Base-by-base conservation (phyloP, 2,888 invertebrate species). In the Prosapia bicincta region DNA sequence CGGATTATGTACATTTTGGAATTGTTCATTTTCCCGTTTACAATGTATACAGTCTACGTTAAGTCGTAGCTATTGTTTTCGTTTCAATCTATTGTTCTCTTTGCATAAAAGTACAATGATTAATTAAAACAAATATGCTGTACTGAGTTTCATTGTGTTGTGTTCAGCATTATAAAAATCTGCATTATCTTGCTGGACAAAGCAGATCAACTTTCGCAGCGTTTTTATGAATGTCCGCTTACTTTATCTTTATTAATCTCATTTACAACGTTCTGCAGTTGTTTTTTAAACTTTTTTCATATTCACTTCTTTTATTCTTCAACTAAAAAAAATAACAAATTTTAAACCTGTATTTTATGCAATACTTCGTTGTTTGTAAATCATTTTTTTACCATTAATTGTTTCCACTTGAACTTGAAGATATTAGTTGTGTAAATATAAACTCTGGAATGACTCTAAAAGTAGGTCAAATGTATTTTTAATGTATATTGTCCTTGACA, bases 11-110 rank as follows among this genome's bases (percentile, higher is more conserved):
- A 25, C 67, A 38, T 26, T 67, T 26, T 26, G 68, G 73, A 69
- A 73, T 68, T 73, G 73, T 73, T 73, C 73, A 73, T 73, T 73
- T 73, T 54, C 54, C 26, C 73, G 73, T 73, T 73, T 73, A 73
- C 73, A 73, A 73, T 73, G 73, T 73, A 73, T 69, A 73, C 73
- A 71, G 65, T 68, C 30, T 67, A 30, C 38, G 72, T 26, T 72
- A 73, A 73, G 73, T 73, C 73, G 24, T 24, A 26, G 73, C 73
- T 68, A 73, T 73, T 73, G 73, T 73, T 26, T 24, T 24, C 23
- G 69, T 69, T 28, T 20, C 69, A 23, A 38, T 32, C 73, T 54
- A 73, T 73, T 73, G 73, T 73, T 73, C 54, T 43, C 67, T 67
- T 30, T 20, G 67, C 66, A 54, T 54, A 54, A 54, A 54, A 54